A percentile compares a stretch with the other conserved stretches of the same genome.
These are phyloP conservation scores for Philopotamus ludificatus DNA, from an alignment of 1,140 invertebrate species.

Conservation along the genomic window DNA sequence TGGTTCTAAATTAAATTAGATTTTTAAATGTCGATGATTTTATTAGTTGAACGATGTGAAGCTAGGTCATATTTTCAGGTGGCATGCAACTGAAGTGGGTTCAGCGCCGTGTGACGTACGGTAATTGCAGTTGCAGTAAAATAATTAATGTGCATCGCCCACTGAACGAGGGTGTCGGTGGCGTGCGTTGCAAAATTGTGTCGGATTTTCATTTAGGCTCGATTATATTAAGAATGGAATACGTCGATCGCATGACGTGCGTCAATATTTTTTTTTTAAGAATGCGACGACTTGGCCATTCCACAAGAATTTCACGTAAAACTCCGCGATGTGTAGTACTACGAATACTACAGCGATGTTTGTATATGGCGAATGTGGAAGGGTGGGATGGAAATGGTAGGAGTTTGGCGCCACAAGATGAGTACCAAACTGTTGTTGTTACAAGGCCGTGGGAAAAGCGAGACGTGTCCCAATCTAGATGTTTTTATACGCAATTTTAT, in stretches of 20 bases:
- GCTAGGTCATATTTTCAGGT: not conserved
- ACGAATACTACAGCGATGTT: no score
- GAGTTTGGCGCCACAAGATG: constrained; percentile 2
- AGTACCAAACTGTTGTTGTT: not conserved
- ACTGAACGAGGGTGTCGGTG: not conserved
- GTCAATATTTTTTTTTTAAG: not conserved
- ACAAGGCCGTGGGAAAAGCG: no score
- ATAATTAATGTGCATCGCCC: not conserved
- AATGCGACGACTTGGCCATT: not conserved
- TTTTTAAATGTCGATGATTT: no score
- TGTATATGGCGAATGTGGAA: no score
- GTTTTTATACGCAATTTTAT: no score
- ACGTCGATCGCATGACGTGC: not conserved
- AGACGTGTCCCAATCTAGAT: no score
- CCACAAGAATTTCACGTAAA: not conserved
- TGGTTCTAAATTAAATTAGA: no score
- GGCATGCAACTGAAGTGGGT: not conserved
- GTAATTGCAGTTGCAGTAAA: not conserved
- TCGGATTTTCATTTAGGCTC: not conserved
- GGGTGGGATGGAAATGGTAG: not conserved
- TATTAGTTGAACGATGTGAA: not conserved
- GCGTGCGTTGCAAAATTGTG: not conserved
- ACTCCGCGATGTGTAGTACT: not conserved
- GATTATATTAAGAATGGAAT: not conserved
- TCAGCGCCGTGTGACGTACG: not conserved